Evolutionary conservation across 2,888 invertebrate genomes (phyloP).

Genomic region (Calameuta pallipes): DNA sequence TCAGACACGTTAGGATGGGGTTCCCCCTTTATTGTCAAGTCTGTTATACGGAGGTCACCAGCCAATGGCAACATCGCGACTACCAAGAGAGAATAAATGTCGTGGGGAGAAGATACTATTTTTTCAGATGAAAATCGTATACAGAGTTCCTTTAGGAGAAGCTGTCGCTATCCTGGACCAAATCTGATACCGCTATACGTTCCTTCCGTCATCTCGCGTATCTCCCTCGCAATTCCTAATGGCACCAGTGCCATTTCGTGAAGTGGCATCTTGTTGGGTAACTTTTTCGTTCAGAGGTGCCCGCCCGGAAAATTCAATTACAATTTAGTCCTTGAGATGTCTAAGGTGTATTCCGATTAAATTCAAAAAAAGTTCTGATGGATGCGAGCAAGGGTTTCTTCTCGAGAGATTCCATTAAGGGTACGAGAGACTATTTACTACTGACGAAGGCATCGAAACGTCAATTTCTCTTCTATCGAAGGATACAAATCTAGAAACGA

Average conservation of each 20-base stretch:
- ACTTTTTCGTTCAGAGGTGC: background rate
- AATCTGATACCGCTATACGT: background rate
- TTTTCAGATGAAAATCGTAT: background rate
- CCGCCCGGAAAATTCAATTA: background rate
- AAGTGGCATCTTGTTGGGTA: background rate
- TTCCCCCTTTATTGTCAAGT: constrained; percentile 47
- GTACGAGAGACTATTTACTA: background rate
- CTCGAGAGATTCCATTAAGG: background rate
- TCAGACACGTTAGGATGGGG: constrained; percentile 48
- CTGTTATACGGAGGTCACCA: constrained; percentile 46
- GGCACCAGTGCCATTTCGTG: background rate
- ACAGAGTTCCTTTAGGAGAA: background rate
- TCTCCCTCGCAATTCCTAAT: background rate
- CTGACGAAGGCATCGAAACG: background rate
- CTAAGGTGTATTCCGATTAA: background rate
- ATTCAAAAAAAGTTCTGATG: background rate
- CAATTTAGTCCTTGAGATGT: background rate
- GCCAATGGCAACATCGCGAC: background rate
- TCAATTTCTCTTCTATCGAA: background rate
- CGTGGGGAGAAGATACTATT: background rate
- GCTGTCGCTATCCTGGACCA: background rate
- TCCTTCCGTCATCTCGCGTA: background rate
- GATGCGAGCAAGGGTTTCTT: background rate
- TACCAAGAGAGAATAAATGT: background rate
- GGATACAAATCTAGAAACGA: background rate